Conservation (phyloP, 1,140 invertebrate species). For the Xylocopa sonorina region DNA sequence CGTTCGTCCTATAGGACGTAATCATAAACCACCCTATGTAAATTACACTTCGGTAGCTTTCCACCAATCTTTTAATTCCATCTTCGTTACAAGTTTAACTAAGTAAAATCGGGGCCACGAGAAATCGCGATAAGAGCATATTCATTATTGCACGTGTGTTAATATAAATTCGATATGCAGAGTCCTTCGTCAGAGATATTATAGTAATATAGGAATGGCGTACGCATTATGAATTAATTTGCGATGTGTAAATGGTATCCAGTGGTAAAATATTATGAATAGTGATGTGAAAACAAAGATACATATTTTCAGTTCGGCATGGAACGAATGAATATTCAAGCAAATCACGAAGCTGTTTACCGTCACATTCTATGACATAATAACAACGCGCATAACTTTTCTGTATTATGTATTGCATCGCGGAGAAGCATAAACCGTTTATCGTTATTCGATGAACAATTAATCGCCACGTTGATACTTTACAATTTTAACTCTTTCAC, state of each 20-base stretch:
- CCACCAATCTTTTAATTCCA: no score
- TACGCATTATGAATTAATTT: neutral
- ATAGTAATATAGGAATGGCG: neutral
- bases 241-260: neutral
- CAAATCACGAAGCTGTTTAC: slow-evolving; percentile 55
- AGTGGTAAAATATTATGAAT: neutral
- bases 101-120: no score
- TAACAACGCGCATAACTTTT: slow-evolving; percentile 35
- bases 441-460: slow-evolving; percentile 35
- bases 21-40: no score
- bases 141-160: no score
- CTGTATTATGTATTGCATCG: slow-evolving; percentile 53
- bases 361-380: slow-evolving; percentile 27
- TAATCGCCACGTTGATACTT: neutral
- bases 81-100: no score
- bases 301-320: slow-evolving; percentile 12
- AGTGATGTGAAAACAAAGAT: neutral
- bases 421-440: slow-evolving; percentile 49
- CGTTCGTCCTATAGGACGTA: no score
- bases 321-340: slow-evolving; percentile 43
- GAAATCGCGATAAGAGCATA: no score
- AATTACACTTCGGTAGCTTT: no score
- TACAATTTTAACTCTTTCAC: no score
- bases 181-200: neutral
- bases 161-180: neutral